These are phyloP conservation scores for Tanypteryx hageni DNA, from an alignment of 2,888 invertebrate genomes.

Conservation along the genomic window DNA sequence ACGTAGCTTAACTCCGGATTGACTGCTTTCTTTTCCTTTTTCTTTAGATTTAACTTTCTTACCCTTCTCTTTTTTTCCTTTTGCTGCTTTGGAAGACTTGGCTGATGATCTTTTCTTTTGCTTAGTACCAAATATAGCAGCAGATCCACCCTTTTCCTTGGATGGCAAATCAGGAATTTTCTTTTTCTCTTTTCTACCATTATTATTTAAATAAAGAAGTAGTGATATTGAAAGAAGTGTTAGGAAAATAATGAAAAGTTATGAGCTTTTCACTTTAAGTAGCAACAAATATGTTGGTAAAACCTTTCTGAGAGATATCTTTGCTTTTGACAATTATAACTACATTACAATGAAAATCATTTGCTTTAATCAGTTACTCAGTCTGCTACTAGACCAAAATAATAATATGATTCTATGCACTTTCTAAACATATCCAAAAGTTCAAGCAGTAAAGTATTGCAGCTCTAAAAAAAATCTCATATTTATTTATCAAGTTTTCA, in stretches of 20 bases:
- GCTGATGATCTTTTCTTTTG: conserved; percentile 80
- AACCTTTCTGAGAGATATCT: no score
- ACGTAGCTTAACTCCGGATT: conserved; percentile 80
- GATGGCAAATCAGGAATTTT: conserved; percentile 95
- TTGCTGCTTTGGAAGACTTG: conserved; percentile 78
- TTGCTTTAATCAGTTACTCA: neutral
- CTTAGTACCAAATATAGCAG: conserved; percentile 88
- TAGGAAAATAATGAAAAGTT: no score
- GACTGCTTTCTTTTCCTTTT: conserved; percentile 76
- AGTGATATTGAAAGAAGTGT: neutral
- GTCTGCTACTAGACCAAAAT: neutral
- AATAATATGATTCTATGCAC: no score
- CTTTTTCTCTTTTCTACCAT: conserved; percentile 81
- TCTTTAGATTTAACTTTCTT: conserved; percentile 71
- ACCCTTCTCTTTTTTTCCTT: conserved; percentile 79
- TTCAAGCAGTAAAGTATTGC: no score
- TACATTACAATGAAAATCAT: neutral
- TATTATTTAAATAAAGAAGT: neutral
- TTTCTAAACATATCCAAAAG: no score
- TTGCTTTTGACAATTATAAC: no score
- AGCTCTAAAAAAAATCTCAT: no score
- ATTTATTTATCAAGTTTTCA: no score
- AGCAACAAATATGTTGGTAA: no score
- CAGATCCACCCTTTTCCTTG: conserved; percentile 93
- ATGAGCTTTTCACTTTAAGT: no score